A percentile compares a stretch with the other conserved stretches of the same genome.
Conservation (phyloP, 2,113 vertebrate species). For the Otus sunia region DNA sequence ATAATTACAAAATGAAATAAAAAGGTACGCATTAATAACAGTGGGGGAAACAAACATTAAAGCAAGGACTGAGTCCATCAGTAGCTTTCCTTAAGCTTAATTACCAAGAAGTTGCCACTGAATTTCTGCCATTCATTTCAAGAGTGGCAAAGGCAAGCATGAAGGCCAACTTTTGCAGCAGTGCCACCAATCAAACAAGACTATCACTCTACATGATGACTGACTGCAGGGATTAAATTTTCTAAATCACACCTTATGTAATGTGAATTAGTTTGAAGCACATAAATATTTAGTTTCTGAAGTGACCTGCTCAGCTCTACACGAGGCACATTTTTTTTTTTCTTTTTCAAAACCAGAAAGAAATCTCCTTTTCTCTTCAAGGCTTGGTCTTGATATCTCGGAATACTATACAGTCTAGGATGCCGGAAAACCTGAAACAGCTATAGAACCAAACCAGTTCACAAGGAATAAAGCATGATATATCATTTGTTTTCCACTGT, state of each 20-base stretch:
- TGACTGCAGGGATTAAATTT: neutral
- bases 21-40: neutral
- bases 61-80: neutral
- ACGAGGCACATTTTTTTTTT: neutral
- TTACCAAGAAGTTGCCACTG: neutral
- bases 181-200: neutral
- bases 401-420: neutral
- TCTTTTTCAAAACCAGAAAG: neutral
- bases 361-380: neutral
- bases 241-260: neutral
- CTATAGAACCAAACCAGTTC: neutral
- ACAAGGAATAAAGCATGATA: neutral
- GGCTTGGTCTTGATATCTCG: neutral
- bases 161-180: neutral
- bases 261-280: neutral
- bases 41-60: neutral
- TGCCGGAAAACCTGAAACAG: neutral
- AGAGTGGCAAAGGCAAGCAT: neutral
- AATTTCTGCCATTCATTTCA: neutral
- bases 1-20: neutral
- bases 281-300: neutral
- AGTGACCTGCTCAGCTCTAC: neutral
- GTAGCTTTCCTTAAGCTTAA: neutral
- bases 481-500: neutral
- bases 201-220: neutral